phyloP scores from a whole-genome alignment of 2,888 invertebrate genomes.

The Diplolepis rosae region DNA sequence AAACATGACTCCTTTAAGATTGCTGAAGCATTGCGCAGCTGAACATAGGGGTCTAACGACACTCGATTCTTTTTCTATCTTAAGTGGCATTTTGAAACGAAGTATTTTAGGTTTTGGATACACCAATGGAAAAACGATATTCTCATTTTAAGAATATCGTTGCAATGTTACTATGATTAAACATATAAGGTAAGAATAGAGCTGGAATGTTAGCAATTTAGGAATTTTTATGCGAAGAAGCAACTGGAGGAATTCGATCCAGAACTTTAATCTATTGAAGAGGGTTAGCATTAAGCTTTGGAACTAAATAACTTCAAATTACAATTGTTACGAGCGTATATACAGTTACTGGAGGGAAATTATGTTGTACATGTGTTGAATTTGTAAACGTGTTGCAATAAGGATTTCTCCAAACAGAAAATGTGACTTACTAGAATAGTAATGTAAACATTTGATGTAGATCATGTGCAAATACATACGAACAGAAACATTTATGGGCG shows the following conservation, averaged over 20 bases:
- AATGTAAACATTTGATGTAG: not conserved
- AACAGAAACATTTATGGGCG: not conserved
- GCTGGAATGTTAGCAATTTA: too few relatives aligned
- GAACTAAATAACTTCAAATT: not conserved
- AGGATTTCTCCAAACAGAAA: not conserved
- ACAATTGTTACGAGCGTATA: not conserved
- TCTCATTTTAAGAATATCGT: too few relatives aligned
- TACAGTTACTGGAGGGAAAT: not conserved
- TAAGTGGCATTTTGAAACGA: too few relatives aligned
- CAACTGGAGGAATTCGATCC: not conserved
- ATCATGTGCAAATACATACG: not conserved
- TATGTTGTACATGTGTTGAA: not conserved
- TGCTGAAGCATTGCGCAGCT: too few relatives aligned
- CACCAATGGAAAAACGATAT: too few relatives aligned
- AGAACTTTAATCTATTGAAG: not conserved
- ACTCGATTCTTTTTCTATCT: too few relatives aligned
- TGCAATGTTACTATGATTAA: too few relatives aligned
- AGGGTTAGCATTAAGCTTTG: not conserved
- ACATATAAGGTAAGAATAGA: too few relatives aligned
- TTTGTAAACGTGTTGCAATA: not conserved
- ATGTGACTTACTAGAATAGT: not conserved
- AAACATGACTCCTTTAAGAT: too few relatives aligned
- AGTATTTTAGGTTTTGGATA: too few relatives aligned
- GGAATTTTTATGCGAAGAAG: too few relatives aligned
- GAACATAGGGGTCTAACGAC: too few relatives aligned